phyloP scores from a whole-genome alignment of 2,888 invertebrate genomes.

The Dicyrtoma fusca region DNA sequence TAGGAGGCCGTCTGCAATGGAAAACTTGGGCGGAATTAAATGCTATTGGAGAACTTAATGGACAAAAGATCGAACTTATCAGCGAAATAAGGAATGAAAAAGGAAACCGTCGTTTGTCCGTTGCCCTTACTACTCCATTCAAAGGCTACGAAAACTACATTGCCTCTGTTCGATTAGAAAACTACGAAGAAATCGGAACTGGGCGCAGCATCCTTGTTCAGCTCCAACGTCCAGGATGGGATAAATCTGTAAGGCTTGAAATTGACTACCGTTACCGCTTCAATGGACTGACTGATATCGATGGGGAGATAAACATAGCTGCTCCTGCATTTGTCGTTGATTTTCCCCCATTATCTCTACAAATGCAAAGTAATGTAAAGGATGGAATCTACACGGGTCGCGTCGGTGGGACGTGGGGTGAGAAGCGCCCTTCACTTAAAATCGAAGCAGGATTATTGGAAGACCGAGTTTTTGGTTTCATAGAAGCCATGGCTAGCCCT shows the following conservation, averaged over 20 bases:
- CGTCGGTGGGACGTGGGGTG: slow-evolving; percentile 51
- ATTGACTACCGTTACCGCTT: slow-evolving; percentile 56
- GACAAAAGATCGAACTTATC: slow-evolving; percentile 52
- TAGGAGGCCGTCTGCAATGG: slow-evolving; percentile 48
- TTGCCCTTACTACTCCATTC: slow-evolving; percentile 56
- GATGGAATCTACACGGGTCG: slow-evolving; percentile 49
- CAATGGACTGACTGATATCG: slow-evolving; percentile 52
- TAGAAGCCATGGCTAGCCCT: slow-evolving; percentile 39
- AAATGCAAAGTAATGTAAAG: slow-evolving; percentile 50
- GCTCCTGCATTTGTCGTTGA: slow-evolving; percentile 50
- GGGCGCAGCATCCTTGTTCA: slow-evolving; percentile 56
- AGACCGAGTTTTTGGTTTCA: slow-evolving; percentile 19
- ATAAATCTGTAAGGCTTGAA: slow-evolving; percentile 51
- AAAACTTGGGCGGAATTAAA: slow-evolving; percentile 45
- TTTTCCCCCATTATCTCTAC: slow-evolving; percentile 51
- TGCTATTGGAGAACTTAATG: slow-evolving; percentile 52
- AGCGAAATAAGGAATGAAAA: slow-evolving; percentile 47
- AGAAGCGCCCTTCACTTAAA: slow-evolving; percentile 38
- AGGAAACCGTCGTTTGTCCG: slow-evolving; percentile 45
- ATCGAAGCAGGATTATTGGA: slow-evolving; percentile 39
- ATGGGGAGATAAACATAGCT: slow-evolving; percentile 52
- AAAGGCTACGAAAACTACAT: slow-evolving; percentile 54
- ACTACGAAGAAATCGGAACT: slow-evolving; percentile 51
- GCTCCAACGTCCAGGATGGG: slow-evolving; percentile 54
- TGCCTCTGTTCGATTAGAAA: slow-evolving; percentile 51